These are phyloP conservation scores for Neosilurus hyrtlii DNA, from an alignment of 2,797 vertebrate species.

Conservation along the genomic window DNA sequence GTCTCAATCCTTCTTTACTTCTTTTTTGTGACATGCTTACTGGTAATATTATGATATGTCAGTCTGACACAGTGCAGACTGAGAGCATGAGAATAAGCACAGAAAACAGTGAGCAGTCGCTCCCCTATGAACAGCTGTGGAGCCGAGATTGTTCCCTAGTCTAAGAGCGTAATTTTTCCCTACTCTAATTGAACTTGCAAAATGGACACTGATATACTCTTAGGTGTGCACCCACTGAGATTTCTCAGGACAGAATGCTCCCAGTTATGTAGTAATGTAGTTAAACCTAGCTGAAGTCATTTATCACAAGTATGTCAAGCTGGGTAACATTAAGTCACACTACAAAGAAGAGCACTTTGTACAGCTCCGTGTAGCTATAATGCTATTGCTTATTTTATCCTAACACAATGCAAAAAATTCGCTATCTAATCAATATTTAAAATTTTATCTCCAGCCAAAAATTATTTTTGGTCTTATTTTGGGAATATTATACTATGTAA, in stretches of 20 bases:
- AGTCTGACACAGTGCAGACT: conserved; percentile 56
- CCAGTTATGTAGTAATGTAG: neutral
- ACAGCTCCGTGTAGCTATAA: too few relatives aligned
- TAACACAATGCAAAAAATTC: too few relatives aligned
- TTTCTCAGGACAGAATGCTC: neutral
- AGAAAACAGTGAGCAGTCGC: conserved; percentile 17
- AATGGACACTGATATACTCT: neutral
- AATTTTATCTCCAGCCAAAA: too few relatives aligned
- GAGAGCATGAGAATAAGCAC: conserved; percentile 42
- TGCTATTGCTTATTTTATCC: too few relatives aligned
- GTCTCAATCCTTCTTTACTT: conserved; percentile 40
- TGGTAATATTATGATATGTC: conserved; percentile 13
- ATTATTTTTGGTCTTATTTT: too few relatives aligned
- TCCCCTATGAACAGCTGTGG: neutral
- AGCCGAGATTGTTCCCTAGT: too few relatives aligned
- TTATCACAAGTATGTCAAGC: too few relatives aligned
- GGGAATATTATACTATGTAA: too few relatives aligned
- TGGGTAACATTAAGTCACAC: too few relatives aligned
- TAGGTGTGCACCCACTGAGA: neutral
- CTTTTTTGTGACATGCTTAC: conserved; percentile 55
- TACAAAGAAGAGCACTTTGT: too few relatives aligned
- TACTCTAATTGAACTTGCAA: neutral
- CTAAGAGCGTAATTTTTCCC: neutral
- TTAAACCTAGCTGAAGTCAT: too few relatives aligned
- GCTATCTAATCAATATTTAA: too few relatives aligned